These are phyloP conservation scores for Tauraco erythrolophus DNA, from an alignment of 2,113 vertebrate genomes.

Conservation along the genomic window DNA sequence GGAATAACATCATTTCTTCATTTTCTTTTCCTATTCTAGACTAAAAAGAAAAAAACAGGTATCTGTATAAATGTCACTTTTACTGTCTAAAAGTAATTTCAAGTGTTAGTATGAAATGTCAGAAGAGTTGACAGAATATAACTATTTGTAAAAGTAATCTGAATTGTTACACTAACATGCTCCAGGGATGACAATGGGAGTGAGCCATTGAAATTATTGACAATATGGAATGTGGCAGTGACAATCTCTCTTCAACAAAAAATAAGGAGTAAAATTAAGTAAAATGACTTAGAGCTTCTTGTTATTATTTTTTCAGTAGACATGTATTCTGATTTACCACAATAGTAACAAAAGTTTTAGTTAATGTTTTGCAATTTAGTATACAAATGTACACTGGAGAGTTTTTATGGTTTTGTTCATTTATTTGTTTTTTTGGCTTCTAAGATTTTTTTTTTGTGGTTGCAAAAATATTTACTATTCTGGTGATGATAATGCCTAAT, in stretches of 20 bases:
- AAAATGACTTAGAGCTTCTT: constrained; percentile 4
- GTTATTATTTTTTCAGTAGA: neutral
- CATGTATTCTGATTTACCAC: neutral
- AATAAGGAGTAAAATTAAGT: neutral
- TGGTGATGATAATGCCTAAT: constrained; percentile 61
- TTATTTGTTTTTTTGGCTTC: neutral
- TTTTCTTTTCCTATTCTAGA: constrained; percentile 66
- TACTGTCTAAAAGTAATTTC: constrained; percentile 62
- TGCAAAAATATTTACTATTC: constrained; percentile 41
- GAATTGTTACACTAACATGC: constrained; percentile 38
- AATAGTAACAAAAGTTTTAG: neutral
- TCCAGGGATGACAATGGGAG: neutral
- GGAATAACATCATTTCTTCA: constrained; percentile 56
- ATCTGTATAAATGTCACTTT: constrained; percentile 70
- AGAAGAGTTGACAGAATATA: constrained; percentile 67
- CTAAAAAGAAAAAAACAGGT: constrained; percentile 17
- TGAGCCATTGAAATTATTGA: constrained; percentile 9
- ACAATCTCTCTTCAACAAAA: constrained; percentile 66
- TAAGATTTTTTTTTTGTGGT: constrained; percentile 27
- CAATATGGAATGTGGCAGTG: constrained; percentile 50
- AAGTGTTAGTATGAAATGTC: constrained; percentile 65
- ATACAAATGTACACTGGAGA: constrained; percentile 20
- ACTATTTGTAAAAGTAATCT: constrained; percentile 58
- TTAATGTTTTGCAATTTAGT: neutral
- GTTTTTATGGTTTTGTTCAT: constrained; percentile 3